Base-by-base conservation (phyloP, 2,797 vertebrate species). In the Carcharodon carcharias region DNA sequence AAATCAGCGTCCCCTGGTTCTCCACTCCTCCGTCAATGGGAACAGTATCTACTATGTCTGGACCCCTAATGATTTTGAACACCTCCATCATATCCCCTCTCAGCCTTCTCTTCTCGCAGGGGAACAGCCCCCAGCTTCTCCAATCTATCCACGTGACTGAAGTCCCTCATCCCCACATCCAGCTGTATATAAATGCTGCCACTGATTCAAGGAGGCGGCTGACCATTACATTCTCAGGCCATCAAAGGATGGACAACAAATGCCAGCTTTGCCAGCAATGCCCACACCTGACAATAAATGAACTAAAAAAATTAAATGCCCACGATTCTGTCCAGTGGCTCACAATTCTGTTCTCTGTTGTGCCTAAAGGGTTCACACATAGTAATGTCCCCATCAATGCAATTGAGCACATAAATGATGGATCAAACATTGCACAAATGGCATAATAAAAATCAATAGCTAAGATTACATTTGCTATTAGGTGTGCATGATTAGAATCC, bases 371-470 rank as follows among this genome's bases (percentile, higher is more conserved):
- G 26, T 89, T 58, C 54, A 89, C 35, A 63, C 21, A 56, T 21
- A 23, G 89, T n/a, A 35, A 14, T 92, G 14, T 7, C 12, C 1
- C 88, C 26, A 45, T 96, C 35, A 26, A 65, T 93, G 35, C 69
- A 96, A 56, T 56, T 71, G 80, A 7, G 7, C 95, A 85, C 65
- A 95, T 96, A 96, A 58, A 56, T 82, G 28, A 82, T 61, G 45
- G 82, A 87, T 88, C 87, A 65, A 96, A 69, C 35, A 67, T 50
- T 61, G 31, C 82, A 85, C 80, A 6, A 82, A 67, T 35, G 28
- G 58, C 40, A 58, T 65, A 31, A 96, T 45, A 54, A 88, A 85
- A 88, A 96, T 92, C 89, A n/a, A 92, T 92, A 63, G 58, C 31
- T 7, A 92, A 92, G 56, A 61, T 63, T 61, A 92, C 58, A 58